These are phyloP conservation scores for Meloidogyne hapla DNA, from an alignment of 1,140 invertebrate species.

Conservation along the genomic window DNA sequence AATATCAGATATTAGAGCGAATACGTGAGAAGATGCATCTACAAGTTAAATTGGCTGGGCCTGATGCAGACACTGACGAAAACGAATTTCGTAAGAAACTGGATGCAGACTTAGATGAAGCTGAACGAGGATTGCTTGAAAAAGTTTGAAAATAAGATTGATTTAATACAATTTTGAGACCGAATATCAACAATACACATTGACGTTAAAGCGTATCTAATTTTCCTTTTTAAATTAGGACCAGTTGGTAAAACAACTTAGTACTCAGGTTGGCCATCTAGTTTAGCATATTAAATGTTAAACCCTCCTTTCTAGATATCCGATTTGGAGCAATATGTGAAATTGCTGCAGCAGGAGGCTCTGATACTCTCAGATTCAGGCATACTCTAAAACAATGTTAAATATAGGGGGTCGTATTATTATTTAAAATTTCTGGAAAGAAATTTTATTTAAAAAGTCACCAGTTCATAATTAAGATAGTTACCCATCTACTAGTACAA, in stretches of 20 bases:
- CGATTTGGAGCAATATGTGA: slow-evolving; percentile 93
- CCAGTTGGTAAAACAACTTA: slow-evolving; percentile 86
- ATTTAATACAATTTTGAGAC: neutral
- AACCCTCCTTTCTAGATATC: slow-evolving; percentile 71
- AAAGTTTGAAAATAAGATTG: slow-evolving; percentile 66
- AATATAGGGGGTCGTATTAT: too few relatives aligned
- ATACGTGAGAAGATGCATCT: slow-evolving; percentile 76
- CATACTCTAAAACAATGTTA: neutral
- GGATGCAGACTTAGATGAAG: slow-evolving; percentile 78
- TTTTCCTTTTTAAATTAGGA: slow-evolving; percentile 72
- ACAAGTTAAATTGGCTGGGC: slow-evolving; percentile 71
- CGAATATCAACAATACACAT: neutral
- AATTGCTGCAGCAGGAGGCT: slow-evolving; percentile 80
- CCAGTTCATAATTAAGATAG: too few relatives aligned
- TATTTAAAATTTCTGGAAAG: too few relatives aligned
- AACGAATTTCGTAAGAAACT: slow-evolving; percentile 67
- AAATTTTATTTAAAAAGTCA: too few relatives aligned
- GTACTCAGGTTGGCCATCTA: slow-evolving; percentile 67
- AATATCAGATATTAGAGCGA: slow-evolving; percentile 73
- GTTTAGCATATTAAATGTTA: too few relatives aligned
- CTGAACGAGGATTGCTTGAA: slow-evolving; percentile 66
- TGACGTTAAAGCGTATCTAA: too few relatives aligned
- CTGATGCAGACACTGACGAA: neutral
- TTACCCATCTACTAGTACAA: neutral
- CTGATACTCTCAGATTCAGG: neutral